Evolutionary conservation across 2,113 vertebrate species (phyloP).

Genomic region (Nothobranchius kuhntae): DNA sequence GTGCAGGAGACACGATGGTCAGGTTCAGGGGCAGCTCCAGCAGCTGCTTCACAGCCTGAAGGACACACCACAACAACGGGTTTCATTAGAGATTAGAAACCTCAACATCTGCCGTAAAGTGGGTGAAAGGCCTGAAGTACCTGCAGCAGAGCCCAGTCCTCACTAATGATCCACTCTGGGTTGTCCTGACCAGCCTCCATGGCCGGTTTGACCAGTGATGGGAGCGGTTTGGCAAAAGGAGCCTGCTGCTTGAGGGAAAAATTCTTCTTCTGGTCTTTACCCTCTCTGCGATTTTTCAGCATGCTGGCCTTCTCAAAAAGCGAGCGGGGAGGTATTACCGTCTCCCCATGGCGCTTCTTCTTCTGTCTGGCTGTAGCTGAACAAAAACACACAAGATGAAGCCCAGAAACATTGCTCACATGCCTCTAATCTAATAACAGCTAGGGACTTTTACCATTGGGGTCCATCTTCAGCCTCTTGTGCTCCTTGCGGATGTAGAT

Average conservation of each 20-base stretch:
- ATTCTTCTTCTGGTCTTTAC: conserved; percentile 93
- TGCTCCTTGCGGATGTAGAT: conserved; percentile 90
- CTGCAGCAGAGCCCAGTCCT: conserved; percentile 95
- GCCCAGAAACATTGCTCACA: neutral
- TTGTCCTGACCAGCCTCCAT: conserved; percentile 89
- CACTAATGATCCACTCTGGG: conserved; percentile 93
- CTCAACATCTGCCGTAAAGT: neutral
- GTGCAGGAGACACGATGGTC: conserved; percentile 88
- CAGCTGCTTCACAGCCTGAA: conserved; percentile 90
- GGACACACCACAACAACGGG: neutral
- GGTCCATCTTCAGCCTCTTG: conserved; percentile 89
- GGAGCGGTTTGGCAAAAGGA: conserved; percentile 89
- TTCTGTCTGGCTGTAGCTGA: conserved; percentile 88
- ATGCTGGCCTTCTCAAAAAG: conserved; percentile 91
- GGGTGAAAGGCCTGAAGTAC: conserved; percentile 57
- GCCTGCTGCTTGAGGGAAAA: conserved; percentile 91
- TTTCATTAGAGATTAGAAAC: neutral
- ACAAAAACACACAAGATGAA: conserved; percentile 11
- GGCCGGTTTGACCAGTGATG: conserved; percentile 87
- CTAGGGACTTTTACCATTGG: conserved; percentile 75
- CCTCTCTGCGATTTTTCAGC: conserved; percentile 88
- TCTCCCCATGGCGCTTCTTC: conserved; percentile 90
- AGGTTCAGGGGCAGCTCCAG: conserved; percentile 92
- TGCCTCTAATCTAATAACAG: neutral
- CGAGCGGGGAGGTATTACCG: conserved; percentile 89